Conservation (phyloP, 2,113 vertebrate genomes). For the Microcebus ravelobensis region DNA sequence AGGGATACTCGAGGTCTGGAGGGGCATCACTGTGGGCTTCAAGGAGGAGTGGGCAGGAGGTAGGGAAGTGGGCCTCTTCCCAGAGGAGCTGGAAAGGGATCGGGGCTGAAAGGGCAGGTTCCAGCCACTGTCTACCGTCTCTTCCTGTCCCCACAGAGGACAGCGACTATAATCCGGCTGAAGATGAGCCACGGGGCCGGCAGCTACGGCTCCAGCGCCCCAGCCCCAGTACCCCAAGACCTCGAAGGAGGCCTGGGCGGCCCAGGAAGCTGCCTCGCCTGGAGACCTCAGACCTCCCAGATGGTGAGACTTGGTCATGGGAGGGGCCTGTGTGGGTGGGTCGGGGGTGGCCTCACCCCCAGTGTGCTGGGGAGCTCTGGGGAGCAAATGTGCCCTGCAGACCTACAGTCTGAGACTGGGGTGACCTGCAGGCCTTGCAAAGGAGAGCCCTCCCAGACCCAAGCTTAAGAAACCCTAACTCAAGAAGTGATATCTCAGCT, state of each 20-base stretch:
- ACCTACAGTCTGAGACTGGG: background rate
- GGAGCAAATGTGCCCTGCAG: accelerated
- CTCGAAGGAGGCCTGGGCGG: constrained; percentile 91
- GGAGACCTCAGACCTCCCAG: constrained; percentile 75
- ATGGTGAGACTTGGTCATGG: constrained; percentile 79
- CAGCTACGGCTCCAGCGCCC: constrained; percentile 83
- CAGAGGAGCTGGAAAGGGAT: background rate
- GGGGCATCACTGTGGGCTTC: background rate
- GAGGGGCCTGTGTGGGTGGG: accelerated
- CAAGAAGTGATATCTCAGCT: background rate
- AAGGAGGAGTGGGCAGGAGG: background rate
- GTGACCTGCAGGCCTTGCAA: background rate
- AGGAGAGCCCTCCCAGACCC: background rate
- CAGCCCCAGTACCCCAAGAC: constrained; percentile 87
- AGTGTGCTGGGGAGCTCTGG: background rate
- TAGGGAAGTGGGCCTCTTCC: background rate
- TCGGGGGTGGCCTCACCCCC: background rate
- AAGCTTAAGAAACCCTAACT: background rate
- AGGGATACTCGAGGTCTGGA: background rate
- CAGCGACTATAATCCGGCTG: constrained; percentile 96
- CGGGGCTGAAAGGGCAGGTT: background rate
- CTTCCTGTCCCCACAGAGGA: constrained; percentile 86
- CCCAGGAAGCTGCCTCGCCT: constrained; percentile 92
- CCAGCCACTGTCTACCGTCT: background rate
- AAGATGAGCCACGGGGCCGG: constrained; percentile 89